A percentile compares a stretch with the other conserved stretches of the same genome.
phyloP scores from a whole-genome alignment of 2,888 invertebrate genomes.

The Drosophila histrio region DNA sequence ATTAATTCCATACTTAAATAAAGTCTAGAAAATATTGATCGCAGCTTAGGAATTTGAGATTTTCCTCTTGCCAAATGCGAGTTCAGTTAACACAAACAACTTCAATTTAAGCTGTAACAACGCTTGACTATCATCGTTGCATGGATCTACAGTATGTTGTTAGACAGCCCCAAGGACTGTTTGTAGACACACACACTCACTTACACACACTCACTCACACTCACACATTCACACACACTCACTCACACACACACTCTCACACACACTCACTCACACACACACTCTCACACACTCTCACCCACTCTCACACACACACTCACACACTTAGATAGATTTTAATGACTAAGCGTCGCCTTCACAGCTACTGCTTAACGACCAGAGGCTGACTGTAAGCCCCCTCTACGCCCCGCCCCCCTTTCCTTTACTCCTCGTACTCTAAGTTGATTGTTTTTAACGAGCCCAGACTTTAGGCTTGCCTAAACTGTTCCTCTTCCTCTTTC shows the following conservation, averaged over 20 bases:
- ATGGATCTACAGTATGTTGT: conserved; percentile 32
- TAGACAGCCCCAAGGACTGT: conserved; percentile 10
- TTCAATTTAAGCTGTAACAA: conserved; percentile 24
- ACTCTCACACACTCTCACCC: background rate
- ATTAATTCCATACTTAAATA: too few species aligned
- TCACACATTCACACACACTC: background rate
- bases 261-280: background rate
- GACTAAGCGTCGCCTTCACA: conserved; percentile 55
- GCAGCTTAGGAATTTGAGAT: background rate
- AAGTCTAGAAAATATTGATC: background rate
- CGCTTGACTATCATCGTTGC: conserved; percentile 29
- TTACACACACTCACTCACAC: background rate
- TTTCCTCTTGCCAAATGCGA: background rate
- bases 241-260: background rate
- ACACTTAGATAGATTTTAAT: conserved; percentile 40
- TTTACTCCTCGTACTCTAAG: background rate
- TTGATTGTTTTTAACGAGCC: conserved; percentile 62
- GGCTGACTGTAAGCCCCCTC: conserved; percentile 16
- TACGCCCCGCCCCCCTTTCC: background rate
- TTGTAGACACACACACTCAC: background rate
- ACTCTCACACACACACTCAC: background rate
- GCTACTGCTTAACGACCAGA: conserved; percentile 59
- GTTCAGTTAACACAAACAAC: background rate
- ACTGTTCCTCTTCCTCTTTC: background rate
- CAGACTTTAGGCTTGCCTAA: conserved; percentile 42